phyloP scores from a whole-genome alignment of 2,888 invertebrate genomes.

The Leuctra nigra region DNA sequence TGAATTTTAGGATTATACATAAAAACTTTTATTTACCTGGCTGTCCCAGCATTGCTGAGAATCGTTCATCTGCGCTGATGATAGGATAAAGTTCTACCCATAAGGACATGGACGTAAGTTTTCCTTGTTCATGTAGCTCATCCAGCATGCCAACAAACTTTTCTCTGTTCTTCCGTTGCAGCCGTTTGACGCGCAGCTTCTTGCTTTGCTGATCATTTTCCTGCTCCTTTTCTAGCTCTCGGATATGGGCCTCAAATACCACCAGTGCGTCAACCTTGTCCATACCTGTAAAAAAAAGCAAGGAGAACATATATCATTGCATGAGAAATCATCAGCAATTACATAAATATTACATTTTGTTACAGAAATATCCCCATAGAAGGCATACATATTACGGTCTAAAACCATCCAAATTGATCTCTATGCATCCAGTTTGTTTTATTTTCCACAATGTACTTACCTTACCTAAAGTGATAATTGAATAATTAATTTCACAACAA shows the following conservation, averaged over 20 bases:
- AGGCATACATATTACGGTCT: background rate
- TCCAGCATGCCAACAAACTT: constrained; percentile 83
- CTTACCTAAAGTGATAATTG: too few relatives aligned
- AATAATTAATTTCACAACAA: too few relatives aligned
- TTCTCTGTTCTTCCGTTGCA: constrained; percentile 92
- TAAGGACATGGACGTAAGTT: constrained; percentile 95
- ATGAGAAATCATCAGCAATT: too few relatives aligned
- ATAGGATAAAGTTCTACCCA: constrained; percentile 97
- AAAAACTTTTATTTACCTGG: too few relatives aligned
- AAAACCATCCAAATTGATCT: too few relatives aligned
- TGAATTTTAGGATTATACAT: too few relatives aligned
- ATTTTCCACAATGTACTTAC: too few relatives aligned
- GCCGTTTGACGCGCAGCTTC: constrained; percentile 76
- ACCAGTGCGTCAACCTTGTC: constrained; percentile 98
- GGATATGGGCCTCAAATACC: constrained; percentile 96
- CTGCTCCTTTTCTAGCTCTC: constrained; percentile 86
- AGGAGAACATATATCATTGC: background rate
- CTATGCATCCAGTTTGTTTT: too few relatives aligned
- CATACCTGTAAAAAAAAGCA: constrained; percentile 56
- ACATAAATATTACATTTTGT: background rate
- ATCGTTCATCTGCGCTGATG: constrained; percentile 89
- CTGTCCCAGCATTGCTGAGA: constrained; percentile 90
- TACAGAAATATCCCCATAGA: background rate
- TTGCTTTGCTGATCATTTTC: constrained; percentile 83
- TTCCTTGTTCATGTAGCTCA: constrained; percentile 91